Percentiles rank a stretch among this genome's conserved stretches.
phyloP scores from a whole-genome alignment of 2,113 vertebrate species.

The Eleginops maclovinus region DNA sequence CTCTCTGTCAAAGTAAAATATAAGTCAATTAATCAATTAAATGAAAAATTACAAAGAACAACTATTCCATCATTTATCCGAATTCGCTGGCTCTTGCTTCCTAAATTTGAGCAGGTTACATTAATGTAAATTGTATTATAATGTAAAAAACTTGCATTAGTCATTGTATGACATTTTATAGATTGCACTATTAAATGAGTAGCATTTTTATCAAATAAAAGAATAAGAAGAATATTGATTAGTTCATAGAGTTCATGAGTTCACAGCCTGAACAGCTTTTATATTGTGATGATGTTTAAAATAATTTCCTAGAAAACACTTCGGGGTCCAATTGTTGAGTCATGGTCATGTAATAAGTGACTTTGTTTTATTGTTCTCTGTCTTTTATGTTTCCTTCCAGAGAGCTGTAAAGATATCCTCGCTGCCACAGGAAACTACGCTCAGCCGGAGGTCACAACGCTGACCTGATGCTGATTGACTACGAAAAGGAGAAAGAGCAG shows the following conservation, averaged over 20 bases:
- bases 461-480: slow-evolving; percentile 74
- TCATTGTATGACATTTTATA: background rate
- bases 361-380: slow-evolving; percentile 21
- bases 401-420: slow-evolving; percentile 81
- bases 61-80: background rate
- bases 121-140: background rate
- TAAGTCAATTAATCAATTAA: background rate
- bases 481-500: slow-evolving; percentile 25
- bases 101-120: background rate
- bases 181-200: background rate
- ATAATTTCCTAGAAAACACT: background rate
- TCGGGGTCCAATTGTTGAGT: too few relatives aligned
- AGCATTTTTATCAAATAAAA: background rate
- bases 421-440: slow-evolving; percentile 72
- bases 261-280: background rate
- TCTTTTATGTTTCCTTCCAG: slow-evolving; percentile 70
- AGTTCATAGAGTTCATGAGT: too few relatives aligned
- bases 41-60: background rate
- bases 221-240: background rate
- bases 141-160: too few relatives aligned
- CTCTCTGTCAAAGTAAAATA: background rate
- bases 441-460: slow-evolving; percentile 81
- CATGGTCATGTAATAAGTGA: background rate
- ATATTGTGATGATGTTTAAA: background rate
- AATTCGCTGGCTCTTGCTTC: background rate